Percentiles rank a stretch among this genome's conserved stretches.
These are phyloP conservation scores for Drosophila suzukii DNA, from an alignment of 1,140 invertebrate genomes.

Conservation along the genomic window DNA sequence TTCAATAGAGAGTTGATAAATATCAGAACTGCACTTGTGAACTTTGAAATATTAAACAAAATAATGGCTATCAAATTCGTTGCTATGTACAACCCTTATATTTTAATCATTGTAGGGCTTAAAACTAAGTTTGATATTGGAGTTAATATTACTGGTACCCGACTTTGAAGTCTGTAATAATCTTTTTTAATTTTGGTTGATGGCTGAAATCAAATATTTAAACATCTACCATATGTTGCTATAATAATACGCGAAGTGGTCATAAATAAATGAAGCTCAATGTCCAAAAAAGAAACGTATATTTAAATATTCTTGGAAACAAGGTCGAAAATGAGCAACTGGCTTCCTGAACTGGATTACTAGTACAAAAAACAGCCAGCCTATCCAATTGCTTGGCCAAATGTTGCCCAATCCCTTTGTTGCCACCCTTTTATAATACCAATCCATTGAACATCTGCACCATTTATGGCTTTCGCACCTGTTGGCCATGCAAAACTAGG, in stretches of 20 bases:
- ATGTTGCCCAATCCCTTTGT: slow-evolving; percentile 40
- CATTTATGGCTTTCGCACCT: slow-evolving; percentile 37
- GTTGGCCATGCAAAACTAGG: slow-evolving; percentile 43
- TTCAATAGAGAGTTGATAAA: not conserved
- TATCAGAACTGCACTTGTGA: too few species aligned
- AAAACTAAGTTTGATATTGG: too few species aligned
- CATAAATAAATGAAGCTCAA: not conserved
- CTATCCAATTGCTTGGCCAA: slow-evolving; percentile 17
- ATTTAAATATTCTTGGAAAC: not conserved
- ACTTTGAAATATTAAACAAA: too few species aligned
- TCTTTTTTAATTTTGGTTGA: too few species aligned
- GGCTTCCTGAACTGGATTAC: slow-evolving; percentile 8
- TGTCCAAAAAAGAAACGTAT: not conserved
- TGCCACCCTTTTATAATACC: slow-evolving; percentile 4
- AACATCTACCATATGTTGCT: too few species aligned
- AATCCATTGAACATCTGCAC: slow-evolving; percentile 22
- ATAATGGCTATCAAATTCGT: too few species aligned
- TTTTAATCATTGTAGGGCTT: too few species aligned
- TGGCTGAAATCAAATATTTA: too few species aligned
- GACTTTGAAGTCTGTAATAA: too few species aligned
- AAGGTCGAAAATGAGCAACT: not conserved
- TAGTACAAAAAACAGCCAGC: not conserved
- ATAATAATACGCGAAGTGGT: not conserved
- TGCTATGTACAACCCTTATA: too few species aligned
- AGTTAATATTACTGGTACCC: too few species aligned